Percentiles rank a stretch among this genome's conserved stretches.
Conservation (phyloP, 2,888 invertebrate genomes). For the Pristionchus mayeri region DNA sequence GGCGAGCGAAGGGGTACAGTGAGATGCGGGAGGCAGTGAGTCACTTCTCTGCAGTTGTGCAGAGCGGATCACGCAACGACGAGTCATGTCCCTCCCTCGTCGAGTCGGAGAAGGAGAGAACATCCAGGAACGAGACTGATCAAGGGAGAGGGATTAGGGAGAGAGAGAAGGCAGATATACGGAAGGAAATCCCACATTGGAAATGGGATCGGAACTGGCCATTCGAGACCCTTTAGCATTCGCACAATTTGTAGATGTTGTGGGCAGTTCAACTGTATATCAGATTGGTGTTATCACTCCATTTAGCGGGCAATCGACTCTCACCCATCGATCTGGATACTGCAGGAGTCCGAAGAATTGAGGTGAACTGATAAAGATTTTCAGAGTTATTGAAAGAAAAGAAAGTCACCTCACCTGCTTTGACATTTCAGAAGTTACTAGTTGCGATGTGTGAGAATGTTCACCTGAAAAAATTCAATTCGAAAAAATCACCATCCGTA, state of each 20-base stretch:
- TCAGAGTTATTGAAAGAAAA: too few species aligned
- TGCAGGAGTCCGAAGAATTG: neutral
- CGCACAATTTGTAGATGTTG: neutral
- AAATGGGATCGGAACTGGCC: neutral
- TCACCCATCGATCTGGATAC: slow-evolving; percentile 2
- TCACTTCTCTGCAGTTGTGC: neutral
- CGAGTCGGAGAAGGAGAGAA: neutral
- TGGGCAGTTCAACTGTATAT: neutral
- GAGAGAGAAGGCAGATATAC: neutral
- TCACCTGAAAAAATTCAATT: neutral
- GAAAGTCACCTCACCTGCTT: neutral
- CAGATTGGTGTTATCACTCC: neutral
- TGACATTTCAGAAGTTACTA: slow-evolving; percentile 11
- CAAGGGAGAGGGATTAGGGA: neutral
- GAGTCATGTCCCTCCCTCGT: neutral
- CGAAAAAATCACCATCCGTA: neutral
- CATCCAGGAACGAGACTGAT: neutral
- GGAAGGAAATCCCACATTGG: neutral
- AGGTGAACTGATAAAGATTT: neutral
- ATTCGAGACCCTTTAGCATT: neutral
- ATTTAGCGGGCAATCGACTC: neutral
- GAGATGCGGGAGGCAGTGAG: neutral
- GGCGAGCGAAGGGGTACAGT: neutral
- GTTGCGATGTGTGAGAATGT: neutral
- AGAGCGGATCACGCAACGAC: neutral